A percentile compares a stretch with the other conserved stretches of the same genome.
phyloP scores from a whole-genome alignment of 2,113 vertebrate species.

The Ginglymostoma cirratum region DNA sequence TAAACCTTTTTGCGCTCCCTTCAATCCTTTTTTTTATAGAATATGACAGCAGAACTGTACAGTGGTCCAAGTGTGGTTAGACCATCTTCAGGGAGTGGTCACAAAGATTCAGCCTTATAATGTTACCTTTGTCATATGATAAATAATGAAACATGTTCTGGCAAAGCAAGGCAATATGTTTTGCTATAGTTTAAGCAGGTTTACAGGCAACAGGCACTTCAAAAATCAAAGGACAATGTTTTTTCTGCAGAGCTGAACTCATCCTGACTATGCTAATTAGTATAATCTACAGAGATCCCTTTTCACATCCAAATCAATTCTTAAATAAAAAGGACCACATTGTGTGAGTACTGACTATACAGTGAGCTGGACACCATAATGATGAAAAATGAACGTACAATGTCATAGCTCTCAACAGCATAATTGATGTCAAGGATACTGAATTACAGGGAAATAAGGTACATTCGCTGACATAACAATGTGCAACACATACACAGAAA shows the following conservation, averaged over 20 bases:
- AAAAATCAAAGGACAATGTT: not conserved
- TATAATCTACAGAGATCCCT: not conserved
- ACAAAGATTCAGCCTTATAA: not conserved
- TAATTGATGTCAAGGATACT: slow-evolving; percentile 27
- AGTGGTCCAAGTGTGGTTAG: not conserved
- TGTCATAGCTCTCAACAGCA: slow-evolving; percentile 25
- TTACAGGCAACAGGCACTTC: not conserved
- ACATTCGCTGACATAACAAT: not conserved
- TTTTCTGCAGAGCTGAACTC: not conserved
- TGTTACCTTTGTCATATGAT: not conserved
- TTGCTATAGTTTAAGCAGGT: not conserved
- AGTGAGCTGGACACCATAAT: not conserved
- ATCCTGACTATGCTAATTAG: not conserved
- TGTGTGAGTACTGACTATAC: not conserved
- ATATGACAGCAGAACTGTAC: not conserved
- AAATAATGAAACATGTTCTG: not conserved
- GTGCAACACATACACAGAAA: not conserved
- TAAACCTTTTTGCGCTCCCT: not conserved
- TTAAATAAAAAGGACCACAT: not conserved
- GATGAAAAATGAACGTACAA: slow-evolving; percentile 36
- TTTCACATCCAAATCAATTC: not conserved
- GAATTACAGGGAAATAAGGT: slow-evolving; percentile 9
- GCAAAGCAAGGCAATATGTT: not conserved
- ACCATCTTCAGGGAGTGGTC: not conserved
- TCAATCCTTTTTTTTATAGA: not conserved